These are phyloP conservation scores for Dissostichus mawsoni DNA, from an alignment of 2,113 vertebrate species.

Conservation along the genomic window DNA sequence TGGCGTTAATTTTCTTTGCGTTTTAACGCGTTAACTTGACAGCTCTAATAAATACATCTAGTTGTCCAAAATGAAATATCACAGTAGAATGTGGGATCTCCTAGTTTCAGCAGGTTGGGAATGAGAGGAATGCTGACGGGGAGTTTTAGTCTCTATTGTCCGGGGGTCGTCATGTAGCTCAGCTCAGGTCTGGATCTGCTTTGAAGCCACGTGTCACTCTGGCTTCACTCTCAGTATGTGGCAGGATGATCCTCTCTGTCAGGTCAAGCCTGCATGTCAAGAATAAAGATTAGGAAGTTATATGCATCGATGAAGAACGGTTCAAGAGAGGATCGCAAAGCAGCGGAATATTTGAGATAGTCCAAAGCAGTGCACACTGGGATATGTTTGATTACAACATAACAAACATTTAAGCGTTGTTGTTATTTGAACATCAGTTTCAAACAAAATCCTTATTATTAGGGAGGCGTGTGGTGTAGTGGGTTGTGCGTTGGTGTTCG, in stretches of 20 bases:
- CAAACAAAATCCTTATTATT: no score
- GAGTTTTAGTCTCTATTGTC: constrained; percentile 60
- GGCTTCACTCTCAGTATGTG: constrained; percentile 73
- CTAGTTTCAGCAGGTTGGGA: constrained; percentile 30
- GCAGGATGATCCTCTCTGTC: constrained; percentile 72
- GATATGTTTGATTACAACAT: neutral
- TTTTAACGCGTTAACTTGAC: no score
- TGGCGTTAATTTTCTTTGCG: no score
- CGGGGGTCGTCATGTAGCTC: constrained; percentile 46
- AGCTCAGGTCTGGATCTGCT: constrained; percentile 50
- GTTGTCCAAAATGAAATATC: neutral
- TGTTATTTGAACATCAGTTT: no score
- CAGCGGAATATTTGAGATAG: neutral
- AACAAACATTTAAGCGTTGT: no score
- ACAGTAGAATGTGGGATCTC: neutral
- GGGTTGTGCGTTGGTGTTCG: no score
- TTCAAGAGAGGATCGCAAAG: neutral
- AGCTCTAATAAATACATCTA: no score
- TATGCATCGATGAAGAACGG: neutral
- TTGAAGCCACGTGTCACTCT: constrained; percentile 63
- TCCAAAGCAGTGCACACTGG: neutral
- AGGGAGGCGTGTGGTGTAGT: no score
- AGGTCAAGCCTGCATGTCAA: constrained; percentile 28
- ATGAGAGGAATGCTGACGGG: constrained; percentile 62
- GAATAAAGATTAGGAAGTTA: constrained; percentile 28